Evolutionary conservation across 2,888 invertebrate genomes (phyloP), one percentile per base, ranked within the genome.

Genomic region (Scaptomyza reducta): DNA sequence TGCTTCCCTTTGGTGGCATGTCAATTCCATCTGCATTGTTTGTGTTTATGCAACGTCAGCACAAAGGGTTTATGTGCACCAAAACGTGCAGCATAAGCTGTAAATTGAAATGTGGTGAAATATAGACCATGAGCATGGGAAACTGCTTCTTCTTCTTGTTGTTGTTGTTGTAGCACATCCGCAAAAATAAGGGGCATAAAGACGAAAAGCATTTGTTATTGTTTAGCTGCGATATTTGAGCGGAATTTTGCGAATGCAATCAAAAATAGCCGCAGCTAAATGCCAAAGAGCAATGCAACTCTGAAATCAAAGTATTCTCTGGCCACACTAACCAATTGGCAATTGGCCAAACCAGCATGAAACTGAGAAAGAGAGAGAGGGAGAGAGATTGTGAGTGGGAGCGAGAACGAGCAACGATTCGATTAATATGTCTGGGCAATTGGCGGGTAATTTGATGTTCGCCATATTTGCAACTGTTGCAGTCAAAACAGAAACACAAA

Each of bases 251-350:
- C 4, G 40, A 40, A 16, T 40, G 18, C 18, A 41, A 40, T 14
- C 54, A n/a, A 58, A 70, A 73, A 73, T 70, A 66, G 74, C 51
- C 13, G 44, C 45, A 33, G n/a, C 49, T 16, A 80, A 79, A 80
- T 87, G 80, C 67, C 88, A 82, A 79, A 86, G 88, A 65, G 77
- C 88, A 79, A 61, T 27, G 54, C 46, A 51, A 59, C 6, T 33
- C 47, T 22, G 47, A 22, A 22, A 45, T 1, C 45, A 11, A 27
- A 38, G 50, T n/a, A 53, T 45, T 22, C 53, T 31, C 56, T 70
- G 61, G 70, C 31, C 60, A 70, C 64, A 38, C 69, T 74, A 49
- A 18, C 64, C 13, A n/a, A 6, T 65, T 63, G 74, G 74, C 74
- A 77, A 51, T 40, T 18, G 45, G 66, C 74, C 74, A 71, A 55